A percentile compares a stretch with the other conserved stretches of the same genome.
Evolutionary conservation across 1,140 invertebrate species (phyloP).

Genomic region (Carcinoscorpius rotundicauda): DNA sequence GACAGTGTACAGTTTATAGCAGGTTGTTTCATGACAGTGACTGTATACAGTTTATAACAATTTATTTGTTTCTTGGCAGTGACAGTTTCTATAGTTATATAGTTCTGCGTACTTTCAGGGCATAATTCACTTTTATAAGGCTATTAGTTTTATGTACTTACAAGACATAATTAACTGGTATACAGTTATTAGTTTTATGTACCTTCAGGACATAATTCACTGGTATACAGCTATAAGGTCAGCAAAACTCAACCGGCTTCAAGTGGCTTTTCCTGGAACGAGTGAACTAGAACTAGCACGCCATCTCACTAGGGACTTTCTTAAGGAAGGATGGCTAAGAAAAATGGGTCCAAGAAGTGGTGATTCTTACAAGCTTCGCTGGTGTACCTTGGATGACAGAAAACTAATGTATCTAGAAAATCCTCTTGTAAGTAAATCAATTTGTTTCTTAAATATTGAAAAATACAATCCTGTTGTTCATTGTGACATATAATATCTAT

Average conservation of each 20-base stretch:
- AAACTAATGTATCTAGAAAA: constrained; percentile 86
- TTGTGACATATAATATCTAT: no score
- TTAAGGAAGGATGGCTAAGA: constrained; percentile 71
- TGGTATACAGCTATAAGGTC: constrained; percentile 81
- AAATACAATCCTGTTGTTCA: no score
- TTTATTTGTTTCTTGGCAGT: no score
- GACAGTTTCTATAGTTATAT: no score
- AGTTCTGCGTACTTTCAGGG: no score
- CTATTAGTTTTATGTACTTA: no score
- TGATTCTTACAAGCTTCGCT: constrained; percentile 70
- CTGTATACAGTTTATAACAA: no score
- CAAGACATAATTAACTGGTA: no score
- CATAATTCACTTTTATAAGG: no score
- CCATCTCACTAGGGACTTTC: constrained; percentile 63
- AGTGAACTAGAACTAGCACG: constrained; percentile 59
- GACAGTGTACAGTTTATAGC: no score
- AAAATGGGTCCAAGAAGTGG: constrained; percentile 66
- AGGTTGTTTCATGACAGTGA: no score
- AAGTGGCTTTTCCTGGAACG: constrained; percentile 67
- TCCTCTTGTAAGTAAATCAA: constrained; percentile 44
- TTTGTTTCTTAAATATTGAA: no score
- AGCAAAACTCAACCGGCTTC: constrained; percentile 63
- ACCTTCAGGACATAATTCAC: constrained; percentile 51
- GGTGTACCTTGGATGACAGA: constrained; percentile 77
- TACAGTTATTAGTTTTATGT: neutral